phyloP scores from a whole-genome alignment of 2,797 vertebrate genomes.

The Phoxinus dragarum region DNA sequence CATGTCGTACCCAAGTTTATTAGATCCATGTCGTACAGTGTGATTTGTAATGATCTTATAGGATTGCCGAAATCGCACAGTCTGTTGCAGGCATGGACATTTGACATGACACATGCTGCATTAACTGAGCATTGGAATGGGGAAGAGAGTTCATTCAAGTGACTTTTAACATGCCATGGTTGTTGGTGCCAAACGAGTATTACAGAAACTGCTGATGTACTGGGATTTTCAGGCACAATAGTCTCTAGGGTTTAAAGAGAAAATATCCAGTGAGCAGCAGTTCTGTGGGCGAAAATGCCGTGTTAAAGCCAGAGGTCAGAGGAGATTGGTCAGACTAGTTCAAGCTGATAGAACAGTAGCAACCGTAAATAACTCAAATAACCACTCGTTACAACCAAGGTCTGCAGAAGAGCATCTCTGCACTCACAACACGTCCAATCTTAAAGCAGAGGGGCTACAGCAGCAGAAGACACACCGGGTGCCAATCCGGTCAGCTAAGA shows the following conservation, averaged over 20 bases:
- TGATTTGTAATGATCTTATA: too few species aligned
- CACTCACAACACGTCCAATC: background rate
- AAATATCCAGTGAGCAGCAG: background rate
- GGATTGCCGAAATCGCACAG: too few species aligned
- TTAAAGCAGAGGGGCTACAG: background rate
- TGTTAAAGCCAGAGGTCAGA: background rate
- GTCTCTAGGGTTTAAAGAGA: background rate
- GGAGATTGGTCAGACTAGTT: background rate
- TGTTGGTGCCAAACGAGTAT: background rate
- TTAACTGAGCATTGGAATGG: too few species aligned
- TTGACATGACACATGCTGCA: too few species aligned
- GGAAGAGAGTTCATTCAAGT: too few species aligned
- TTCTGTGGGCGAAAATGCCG: background rate
- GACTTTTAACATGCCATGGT: background rate
- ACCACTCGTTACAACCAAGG: background rate
- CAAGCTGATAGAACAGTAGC: background rate
- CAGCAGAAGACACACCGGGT: background rate
- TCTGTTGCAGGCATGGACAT: too few species aligned
- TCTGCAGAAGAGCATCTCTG: background rate
- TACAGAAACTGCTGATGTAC: background rate
- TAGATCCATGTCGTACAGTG: too few species aligned
- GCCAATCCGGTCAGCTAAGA: background rate
- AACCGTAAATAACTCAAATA: background rate
- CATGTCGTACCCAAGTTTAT: too few species aligned
- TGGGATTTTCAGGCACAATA: background rate